These are phyloP conservation scores for Ceyx erithaca DNA, from an alignment of 2,797 vertebrate species.

Conservation along the genomic window DNA sequence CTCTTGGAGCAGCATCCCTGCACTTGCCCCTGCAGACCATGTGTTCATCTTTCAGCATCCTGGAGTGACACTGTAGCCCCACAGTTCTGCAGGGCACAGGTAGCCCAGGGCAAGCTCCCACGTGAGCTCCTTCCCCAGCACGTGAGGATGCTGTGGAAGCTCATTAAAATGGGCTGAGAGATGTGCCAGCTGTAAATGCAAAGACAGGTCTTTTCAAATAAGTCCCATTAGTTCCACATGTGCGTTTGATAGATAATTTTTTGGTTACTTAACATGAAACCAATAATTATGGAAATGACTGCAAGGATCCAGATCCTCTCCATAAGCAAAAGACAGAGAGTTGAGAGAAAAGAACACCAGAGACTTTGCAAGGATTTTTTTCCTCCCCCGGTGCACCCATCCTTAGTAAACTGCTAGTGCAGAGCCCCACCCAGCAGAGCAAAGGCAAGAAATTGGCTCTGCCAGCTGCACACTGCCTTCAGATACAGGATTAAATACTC, in stretches of 20 bases:
- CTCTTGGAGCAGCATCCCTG: neutral
- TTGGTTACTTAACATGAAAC: conserved; percentile 40
- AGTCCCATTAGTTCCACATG: conserved; percentile 68
- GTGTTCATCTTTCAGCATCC: fast-evolving
- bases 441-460: neutral
- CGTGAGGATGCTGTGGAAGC: neutral
- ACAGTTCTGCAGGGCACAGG: fast-evolving
- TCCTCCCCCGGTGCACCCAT: neutral
- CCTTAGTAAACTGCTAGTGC: neutral
- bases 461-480: neutral
- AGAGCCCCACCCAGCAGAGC: neutral
- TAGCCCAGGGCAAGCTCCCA: fast-evolving
- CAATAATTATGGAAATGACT: conserved; percentile 63
- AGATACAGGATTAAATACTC: neutral
- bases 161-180: neutral
- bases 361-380: neutral
- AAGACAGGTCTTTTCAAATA: conserved; percentile 43
- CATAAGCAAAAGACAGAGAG: neutral
- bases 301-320: neutral
- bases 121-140: neutral
- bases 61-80: neutral
- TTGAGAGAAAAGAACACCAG: neutral
- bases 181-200: conserved; percentile 20
- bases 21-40: neutral
- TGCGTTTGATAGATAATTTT: conserved; percentile 51